phyloP scores from a whole-genome alignment of 2,797 vertebrate genomes.

The Caiman crocodilus region DNA sequence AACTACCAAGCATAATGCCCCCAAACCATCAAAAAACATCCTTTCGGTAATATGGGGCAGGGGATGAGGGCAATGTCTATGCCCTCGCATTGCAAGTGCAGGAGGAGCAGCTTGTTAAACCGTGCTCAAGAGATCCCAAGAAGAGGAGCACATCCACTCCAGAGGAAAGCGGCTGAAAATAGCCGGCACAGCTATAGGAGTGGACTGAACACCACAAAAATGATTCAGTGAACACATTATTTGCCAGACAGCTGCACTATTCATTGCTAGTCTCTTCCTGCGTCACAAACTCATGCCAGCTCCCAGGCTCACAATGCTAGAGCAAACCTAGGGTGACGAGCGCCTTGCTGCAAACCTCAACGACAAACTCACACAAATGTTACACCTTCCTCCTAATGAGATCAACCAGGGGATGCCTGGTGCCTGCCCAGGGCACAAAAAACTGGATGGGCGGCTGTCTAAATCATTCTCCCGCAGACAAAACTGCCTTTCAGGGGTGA shows the following conservation, averaged over 20 bases:
- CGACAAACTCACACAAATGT: not conserved
- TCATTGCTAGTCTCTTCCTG: accelerated
- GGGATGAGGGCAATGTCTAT: too few relatives aligned
- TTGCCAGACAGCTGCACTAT: not conserved
- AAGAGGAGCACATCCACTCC: too few relatives aligned
- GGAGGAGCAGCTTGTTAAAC: too few relatives aligned
- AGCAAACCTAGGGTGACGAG: not conserved
- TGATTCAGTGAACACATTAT: not conserved
- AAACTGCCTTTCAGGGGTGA: not conserved
- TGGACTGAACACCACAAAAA: not conserved
- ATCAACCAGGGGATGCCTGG: not conserved
- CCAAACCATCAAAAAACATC: too few relatives aligned
- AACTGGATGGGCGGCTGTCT: not conserved
- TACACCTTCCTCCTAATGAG: not conserved
- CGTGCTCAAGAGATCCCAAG: too few relatives aligned
- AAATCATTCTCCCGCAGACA: not conserved
- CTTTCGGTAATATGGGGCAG: too few relatives aligned
- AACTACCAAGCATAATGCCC: too few relatives aligned
- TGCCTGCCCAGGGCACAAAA: not conserved
- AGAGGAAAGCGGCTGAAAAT: not conserved
- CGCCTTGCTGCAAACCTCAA: not conserved
- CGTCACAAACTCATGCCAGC: not conserved
- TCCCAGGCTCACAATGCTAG: not conserved
- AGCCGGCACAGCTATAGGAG: not conserved
- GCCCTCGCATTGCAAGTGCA: too few relatives aligned